Percentiles rank a stretch among this genome's conserved stretches.
Conservation (phyloP, 2,113 vertebrate genomes). For the Gnathonemus longibarbis region DNA sequence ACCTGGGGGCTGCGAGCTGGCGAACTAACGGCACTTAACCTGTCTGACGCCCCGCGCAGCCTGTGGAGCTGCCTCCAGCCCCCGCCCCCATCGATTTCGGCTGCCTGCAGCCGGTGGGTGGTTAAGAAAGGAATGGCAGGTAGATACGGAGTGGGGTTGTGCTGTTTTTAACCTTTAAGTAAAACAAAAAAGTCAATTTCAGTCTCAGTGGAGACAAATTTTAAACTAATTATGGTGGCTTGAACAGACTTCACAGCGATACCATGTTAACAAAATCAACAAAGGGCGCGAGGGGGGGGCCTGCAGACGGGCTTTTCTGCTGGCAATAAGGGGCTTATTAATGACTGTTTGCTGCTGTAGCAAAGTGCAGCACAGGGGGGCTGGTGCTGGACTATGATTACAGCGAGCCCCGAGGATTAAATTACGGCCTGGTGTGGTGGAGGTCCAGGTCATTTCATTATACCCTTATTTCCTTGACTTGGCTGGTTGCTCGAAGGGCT, state of each 20-base stretch:
- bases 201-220: background rate
- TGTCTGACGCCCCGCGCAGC: background rate
- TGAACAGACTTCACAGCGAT: background rate
- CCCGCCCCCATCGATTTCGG: background rate
- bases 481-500: background rate
- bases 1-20: background rate
- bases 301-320: background rate
- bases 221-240: background rate
- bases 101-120: background rate
- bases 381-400: background rate
- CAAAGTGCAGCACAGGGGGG: background rate
- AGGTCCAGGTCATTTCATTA: background rate
- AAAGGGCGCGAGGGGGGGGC: background rate
- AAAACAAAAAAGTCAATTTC: background rate
- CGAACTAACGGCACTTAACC: background rate
- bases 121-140: background rate
- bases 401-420: background rate
- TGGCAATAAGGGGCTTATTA: background rate
- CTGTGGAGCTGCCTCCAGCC: background rate
- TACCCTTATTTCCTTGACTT: background rate
- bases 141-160: background rate
- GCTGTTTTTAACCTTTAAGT: background rate
- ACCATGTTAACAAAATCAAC: conserved; percentile 1
- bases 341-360: background rate
- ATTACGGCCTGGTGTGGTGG: background rate